A percentile compares a stretch with the other conserved stretches of the same genome.
Conservation (phyloP, 2,797 vertebrate species). For the Cirrhinus mrigala region DNA sequence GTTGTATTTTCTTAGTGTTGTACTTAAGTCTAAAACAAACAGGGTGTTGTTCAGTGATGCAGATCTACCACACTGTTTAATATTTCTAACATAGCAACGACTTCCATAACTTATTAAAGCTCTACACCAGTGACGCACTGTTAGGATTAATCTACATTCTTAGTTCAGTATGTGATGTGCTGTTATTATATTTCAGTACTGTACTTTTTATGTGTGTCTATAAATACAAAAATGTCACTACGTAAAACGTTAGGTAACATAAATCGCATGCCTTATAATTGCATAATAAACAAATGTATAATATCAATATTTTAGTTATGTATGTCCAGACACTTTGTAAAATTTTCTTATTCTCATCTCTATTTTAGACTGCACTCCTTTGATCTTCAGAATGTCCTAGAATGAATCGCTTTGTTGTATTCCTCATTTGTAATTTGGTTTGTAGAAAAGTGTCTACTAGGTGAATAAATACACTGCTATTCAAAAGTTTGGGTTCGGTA, state of each 20-base stretch:
- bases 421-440: background rate
- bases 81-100: constrained; percentile 20
- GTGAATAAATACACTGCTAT: background rate
- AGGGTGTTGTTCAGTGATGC: constrained; percentile 5
- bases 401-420: background rate
- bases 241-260: background rate
- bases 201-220: background rate
- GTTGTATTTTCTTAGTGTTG: background rate
- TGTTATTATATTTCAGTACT: background rate
- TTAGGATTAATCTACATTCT: background rate
- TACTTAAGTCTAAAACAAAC: background rate
- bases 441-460: background rate
- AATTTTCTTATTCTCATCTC: background rate
- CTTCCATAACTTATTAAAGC: constrained; percentile 1
- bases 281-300: background rate
- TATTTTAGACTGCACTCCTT: background rate
- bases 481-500: background rate
- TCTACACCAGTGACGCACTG: background rate
- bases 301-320: background rate
- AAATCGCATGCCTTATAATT: background rate
- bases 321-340: background rate
- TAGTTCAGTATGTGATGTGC: background rate
- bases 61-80: constrained; percentile 3
- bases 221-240: background rate
- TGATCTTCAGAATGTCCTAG: background rate